phyloP scores from a whole-genome alignment of 2,888 invertebrate genomes.

The Noctua janthina region DNA sequence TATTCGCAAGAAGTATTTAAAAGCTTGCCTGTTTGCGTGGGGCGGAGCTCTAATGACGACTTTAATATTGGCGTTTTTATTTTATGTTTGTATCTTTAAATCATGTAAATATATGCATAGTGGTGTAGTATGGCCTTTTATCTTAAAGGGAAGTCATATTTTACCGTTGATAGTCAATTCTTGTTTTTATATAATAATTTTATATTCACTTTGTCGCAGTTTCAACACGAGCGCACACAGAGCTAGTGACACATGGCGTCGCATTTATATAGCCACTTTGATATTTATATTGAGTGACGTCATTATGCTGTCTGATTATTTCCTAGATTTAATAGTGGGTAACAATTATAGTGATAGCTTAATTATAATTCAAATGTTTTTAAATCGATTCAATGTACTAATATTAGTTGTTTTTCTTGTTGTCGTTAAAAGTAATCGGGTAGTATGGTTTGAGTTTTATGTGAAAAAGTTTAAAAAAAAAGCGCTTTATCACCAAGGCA shows the following conservation, averaged over 20 bases:
- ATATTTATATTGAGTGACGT: neutral
- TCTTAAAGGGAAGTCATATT: neutral
- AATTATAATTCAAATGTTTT: neutral
- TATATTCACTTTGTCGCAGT: constrained; percentile 3
- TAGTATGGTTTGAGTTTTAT: constrained; percentile 10
- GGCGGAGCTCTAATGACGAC: neutral
- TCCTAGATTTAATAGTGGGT: neutral
- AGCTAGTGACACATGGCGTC: neutral
- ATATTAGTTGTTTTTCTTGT: neutral
- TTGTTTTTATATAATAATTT: constrained; percentile 12
- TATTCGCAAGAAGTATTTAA: constrained; percentile 5
- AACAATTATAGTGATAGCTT: neutral
- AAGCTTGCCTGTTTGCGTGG: constrained; percentile 8
- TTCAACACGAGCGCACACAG: neutral
- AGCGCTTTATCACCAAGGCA: neutral
- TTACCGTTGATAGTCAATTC: constrained; percentile 14
- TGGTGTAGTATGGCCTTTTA: neutral
- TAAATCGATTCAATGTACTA: neutral
- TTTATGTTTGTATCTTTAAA: neutral
- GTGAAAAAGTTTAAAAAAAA: neutral
- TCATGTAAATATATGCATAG: neutral
- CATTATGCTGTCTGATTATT: neutral
- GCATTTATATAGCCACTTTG: neutral
- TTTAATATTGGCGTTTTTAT: neutral
- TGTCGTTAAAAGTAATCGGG: neutral